Base-by-base conservation (phyloP, 23 tunicate species). In the Corella eumyota region DNA sequence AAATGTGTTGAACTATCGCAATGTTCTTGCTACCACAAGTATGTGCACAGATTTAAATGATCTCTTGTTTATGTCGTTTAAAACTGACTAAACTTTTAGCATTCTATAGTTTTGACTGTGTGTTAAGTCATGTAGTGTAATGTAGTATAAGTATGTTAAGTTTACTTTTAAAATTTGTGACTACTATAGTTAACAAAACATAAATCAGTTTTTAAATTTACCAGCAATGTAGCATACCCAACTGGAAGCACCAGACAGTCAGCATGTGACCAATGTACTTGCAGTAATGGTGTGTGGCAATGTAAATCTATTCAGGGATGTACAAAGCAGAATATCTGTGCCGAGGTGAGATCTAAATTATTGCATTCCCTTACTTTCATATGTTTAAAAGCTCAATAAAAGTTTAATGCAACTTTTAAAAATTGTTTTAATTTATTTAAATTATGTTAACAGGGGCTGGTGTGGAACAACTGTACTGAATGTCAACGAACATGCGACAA, bases 401-500 rank as follows among this genome's bases (percentile, higher is more conserved):
- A n/a, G n/a, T n/a, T n/a, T n/a, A n/a, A n/a, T n/a, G n/a, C n/a
- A n/a, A n/a, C n/a, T n/a, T n/a, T n/a, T n/a, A n/a, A n/a, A n/a
- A n/a, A n/a, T n/a, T n/a, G n/a, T n/a, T n/a, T n/a, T n/a, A n/a
- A n/a, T n/a, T n/a, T n/a, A n/a, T n/a, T n/a, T n/a, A n/a, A n/a
- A n/a, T n/a, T n/a, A n/a, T 29, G 3, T 68, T 11, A 25, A 3
- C 48, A 78, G 96, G 88, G 74, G 9, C 64, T 62, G 70, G 70
- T 53, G 15, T 88, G 96, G 96, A 62, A 52, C 72, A 67, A 78
- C 17, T 88, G 96, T 33, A 88, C 96, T 25, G 87, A 88, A 62
- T 88, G 96, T 49, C 96, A 88, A 52, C 56, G 58, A 44, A 78
- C 96, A 2, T 88, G 96, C 34, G 88, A 73, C 66, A 88, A 73